phyloP scores from a whole-genome alignment of 2,113 vertebrate species.

The Gallinago jamesoni region DNA sequence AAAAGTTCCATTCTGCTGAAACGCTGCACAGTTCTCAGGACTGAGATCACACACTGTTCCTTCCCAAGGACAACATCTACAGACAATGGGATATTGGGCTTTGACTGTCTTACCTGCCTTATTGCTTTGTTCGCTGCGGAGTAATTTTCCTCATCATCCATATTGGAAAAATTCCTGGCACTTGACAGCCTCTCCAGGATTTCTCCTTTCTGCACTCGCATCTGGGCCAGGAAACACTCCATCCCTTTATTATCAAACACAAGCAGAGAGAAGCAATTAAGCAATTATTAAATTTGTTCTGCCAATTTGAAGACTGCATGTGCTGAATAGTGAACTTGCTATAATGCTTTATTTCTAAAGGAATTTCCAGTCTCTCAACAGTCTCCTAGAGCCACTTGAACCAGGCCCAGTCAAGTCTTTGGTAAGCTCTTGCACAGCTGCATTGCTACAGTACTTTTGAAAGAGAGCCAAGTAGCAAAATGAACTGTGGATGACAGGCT shows the following conservation, averaged over 20 bases:
- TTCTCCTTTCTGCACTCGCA: constrained; percentile 89
- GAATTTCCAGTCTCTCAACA: background rate
- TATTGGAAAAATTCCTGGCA: constrained; percentile 90
- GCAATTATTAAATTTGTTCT: background rate
- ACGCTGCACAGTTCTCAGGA: background rate
- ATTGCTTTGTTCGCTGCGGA: constrained; percentile 89
- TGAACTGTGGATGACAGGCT: background rate
- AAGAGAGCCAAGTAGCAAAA: background rate
- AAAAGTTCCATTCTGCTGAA: background rate
- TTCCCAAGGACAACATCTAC: background rate
- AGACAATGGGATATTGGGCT: background rate
- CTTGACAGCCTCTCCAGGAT: constrained; percentile 92
- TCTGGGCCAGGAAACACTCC: constrained; percentile 90
- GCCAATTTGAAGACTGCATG: background rate
- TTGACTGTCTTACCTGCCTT: constrained; percentile 74
- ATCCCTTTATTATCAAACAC: constrained; percentile 75
- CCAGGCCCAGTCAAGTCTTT: background rate
- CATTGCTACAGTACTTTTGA: background rate
- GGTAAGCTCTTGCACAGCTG: background rate
- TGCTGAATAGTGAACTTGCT: background rate
- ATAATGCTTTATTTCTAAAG: background rate
- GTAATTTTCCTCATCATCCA: constrained; percentile 93
- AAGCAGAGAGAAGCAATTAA: background rate
- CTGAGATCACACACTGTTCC: background rate
- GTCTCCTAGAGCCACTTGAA: background rate